A percentile compares a stretch with the other conserved stretches of the same genome.
phyloP scores from a whole-genome alignment of 2,113 vertebrate species.

The Callaeas wilsoni region DNA sequence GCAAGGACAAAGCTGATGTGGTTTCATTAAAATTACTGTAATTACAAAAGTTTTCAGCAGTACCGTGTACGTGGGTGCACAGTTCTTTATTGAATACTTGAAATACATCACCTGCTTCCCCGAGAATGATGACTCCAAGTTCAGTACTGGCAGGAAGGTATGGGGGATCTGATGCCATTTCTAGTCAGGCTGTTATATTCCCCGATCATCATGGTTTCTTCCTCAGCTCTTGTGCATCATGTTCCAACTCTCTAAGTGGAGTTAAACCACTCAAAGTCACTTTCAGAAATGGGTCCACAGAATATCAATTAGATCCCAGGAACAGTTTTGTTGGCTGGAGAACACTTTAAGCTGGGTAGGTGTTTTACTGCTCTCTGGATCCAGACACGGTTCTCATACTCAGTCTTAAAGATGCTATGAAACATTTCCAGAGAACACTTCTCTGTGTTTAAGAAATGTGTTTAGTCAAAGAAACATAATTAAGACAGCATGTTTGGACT shows the following conservation, averaged over 20 bases:
- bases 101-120: background rate
- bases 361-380: conserved; percentile 2
- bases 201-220: fast-evolving
- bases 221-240: background rate
- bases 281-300: background rate
- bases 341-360: background rate
- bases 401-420: background rate
- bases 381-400: background rate
- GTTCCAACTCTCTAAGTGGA: background rate
- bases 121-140: background rate
- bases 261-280: background rate
- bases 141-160: background rate
- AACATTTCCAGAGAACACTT: background rate
- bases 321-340: background rate
- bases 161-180: background rate
- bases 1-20: background rate
- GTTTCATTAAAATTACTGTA: conserved; percentile 36
- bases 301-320: background rate
- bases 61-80: background rate
- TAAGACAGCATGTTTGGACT: background rate
- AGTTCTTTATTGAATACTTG: background rate
- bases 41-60: conserved; percentile 52
- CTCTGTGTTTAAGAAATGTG: background rate
- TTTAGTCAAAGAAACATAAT: background rate
- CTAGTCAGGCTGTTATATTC: background rate